These are phyloP conservation scores for Drosophila oshimai DNA, from an alignment of 1,140 invertebrate genomes.

Conservation along the genomic window DNA sequence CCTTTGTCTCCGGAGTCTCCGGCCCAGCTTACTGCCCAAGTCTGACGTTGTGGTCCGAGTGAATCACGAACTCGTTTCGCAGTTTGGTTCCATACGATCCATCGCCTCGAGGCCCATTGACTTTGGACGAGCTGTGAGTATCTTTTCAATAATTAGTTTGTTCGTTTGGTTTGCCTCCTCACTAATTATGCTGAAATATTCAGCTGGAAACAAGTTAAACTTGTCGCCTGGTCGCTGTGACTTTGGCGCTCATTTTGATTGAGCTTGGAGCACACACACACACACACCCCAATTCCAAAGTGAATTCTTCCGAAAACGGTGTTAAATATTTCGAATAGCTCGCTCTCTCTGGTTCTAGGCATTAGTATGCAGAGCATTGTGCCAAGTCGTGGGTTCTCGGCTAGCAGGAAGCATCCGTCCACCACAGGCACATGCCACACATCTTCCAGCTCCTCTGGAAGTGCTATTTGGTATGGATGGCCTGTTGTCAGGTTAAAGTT, in stretches of 20 bases:
- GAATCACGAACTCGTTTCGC: slow-evolving; percentile 61
- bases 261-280: slow-evolving; percentile 24
- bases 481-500: slow-evolving; percentile 40
- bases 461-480: slow-evolving; percentile 58
- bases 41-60: slow-evolving; percentile 6
- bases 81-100: slow-evolving; percentile 17
- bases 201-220: slow-evolving; percentile 66
- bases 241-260: slow-evolving; percentile 30
- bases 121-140: slow-evolving; percentile 17
- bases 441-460: slow-evolving; percentile 15
- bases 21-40: background rate
- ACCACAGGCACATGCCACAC: slow-evolving; percentile 58
- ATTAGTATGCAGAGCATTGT: slow-evolving; percentile 69
- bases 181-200: slow-evolving; percentile 54
- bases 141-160: slow-evolving; percentile 60
- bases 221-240: slow-evolving; percentile 33
- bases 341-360: slow-evolving; percentile 4
- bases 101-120: slow-evolving; percentile 7
- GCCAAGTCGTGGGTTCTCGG: slow-evolving; percentile 16
- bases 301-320: slow-evolving; percentile 36
- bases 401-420: slow-evolving; percentile 53
- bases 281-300: slow-evolving; percentile 13
- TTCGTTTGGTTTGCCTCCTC: slow-evolving; percentile 21
- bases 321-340: slow-evolving; percentile 71
- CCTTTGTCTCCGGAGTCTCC: slow-evolving; percentile 3